Evolutionary conservation across 2,888 invertebrate species (phyloP).

Genomic region (Cremastobaeus sp.): DNA sequence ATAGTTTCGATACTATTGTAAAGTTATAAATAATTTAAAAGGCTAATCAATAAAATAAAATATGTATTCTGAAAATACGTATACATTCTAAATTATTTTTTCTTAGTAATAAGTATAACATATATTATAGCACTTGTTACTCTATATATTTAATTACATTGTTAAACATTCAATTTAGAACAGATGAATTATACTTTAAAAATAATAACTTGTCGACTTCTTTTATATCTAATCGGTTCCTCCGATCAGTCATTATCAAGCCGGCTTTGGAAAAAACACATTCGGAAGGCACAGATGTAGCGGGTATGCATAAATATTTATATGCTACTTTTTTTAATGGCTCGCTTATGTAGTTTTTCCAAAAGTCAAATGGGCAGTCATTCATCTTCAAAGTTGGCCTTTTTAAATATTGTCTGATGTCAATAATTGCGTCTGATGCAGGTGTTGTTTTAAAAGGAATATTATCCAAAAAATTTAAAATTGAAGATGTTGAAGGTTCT

Average conservation of each 20-base stretch:
- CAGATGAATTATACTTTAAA: not conserved
- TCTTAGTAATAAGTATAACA: no score
- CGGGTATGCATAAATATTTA: conserved; percentile 27
- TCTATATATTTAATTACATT: no score
- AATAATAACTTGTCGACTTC: not conserved
- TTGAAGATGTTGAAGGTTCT: conserved; percentile 7
- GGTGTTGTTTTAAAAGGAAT: conserved; percentile 6
- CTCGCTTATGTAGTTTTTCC: not conserved
- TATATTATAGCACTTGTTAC: no score
- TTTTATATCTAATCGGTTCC: conserved; percentile 1
- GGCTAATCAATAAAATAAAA: no score
- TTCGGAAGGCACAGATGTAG: conserved; percentile 20
- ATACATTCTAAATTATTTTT: no score
- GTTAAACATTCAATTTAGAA: no score
- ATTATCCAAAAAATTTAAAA: conserved; percentile 8
- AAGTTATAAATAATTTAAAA: no score
- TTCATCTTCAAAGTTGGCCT: not conserved
- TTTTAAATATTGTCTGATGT: conserved; percentile 21
- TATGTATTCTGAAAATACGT: no score
- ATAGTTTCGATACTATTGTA: no score
- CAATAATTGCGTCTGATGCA: conserved; percentile 6
- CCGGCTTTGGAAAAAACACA: conserved; percentile 24
- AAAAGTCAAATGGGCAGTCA: conserved; percentile 16
- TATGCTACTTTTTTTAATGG: conserved; percentile 10
- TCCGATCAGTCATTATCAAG: conserved; percentile 8